A percentile compares a stretch with the other conserved stretches of the same genome.
Evolutionary conservation across 2,797 vertebrate genomes (phyloP).

Genomic region (Spinibarbus caldwelli): DNA sequence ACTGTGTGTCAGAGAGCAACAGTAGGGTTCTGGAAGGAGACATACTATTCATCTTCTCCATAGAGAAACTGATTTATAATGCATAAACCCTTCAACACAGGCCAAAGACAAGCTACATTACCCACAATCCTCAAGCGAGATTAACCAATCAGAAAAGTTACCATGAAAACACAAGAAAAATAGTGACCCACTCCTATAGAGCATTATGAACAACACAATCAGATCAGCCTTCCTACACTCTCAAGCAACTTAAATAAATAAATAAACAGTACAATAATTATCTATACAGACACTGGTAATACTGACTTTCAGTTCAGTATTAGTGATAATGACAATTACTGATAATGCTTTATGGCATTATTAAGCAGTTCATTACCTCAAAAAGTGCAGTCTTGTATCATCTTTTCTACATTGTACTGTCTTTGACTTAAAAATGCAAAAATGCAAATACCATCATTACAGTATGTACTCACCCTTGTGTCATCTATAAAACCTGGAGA

Average conservation of each 20-base stretch:
- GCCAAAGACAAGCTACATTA: background rate
- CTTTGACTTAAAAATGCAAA: background rate
- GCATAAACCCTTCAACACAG: background rate
- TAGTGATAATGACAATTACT: background rate
- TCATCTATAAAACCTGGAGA: background rate
- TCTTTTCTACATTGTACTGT: background rate
- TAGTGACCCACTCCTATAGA: background rate
- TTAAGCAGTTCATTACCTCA: background rate
- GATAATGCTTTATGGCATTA: background rate
- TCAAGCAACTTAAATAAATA: background rate
- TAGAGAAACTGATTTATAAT: background rate
- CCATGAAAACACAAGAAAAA: background rate
- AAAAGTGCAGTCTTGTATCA: background rate
- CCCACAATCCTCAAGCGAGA: slow-evolving; percentile 1
- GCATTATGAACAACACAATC: background rate
- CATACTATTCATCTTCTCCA: background rate
- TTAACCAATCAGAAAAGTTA: background rate
- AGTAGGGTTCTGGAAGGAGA: background rate
- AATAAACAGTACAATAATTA: background rate
- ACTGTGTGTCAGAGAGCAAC: background rate
- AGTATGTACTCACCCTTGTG: background rate
- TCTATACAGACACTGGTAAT: background rate
- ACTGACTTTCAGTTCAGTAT: too few species aligned
- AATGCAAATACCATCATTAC: too few species aligned
- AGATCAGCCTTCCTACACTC: background rate